A percentile compares a stretch with the other conserved stretches of the same genome.
Evolutionary conservation across 2,113 vertebrate species (phyloP).

Genomic region (Catharus bicknelli): DNA sequence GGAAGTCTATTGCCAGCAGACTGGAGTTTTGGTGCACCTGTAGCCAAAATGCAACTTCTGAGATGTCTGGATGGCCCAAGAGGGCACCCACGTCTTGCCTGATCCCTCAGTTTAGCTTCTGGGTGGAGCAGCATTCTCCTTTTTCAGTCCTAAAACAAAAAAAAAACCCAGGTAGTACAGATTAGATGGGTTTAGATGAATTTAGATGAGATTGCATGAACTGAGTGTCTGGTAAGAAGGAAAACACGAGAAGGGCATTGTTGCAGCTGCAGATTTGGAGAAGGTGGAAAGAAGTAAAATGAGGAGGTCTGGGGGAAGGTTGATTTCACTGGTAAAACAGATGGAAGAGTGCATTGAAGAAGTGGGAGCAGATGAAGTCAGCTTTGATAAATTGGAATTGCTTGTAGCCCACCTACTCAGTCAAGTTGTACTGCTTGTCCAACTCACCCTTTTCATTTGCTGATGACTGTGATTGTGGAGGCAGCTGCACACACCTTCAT

Average conservation of each 20-base stretch:
- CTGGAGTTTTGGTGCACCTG: not conserved
- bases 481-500: not conserved
- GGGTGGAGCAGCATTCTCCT: not conserved
- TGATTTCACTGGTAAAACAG: not conserved
- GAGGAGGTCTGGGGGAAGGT: not conserved
- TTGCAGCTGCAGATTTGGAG: not conserved
- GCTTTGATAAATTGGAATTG: not conserved
- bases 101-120: not conserved
- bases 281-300: not conserved
- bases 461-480: not conserved
- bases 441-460: not conserved
- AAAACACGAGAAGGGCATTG: not conserved
- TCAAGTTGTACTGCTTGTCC: not conserved
- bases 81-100: rapidly evolving
- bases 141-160: not conserved
- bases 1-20: rapidly evolving
- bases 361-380: not conserved
- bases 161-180: not conserved
- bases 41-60: not conserved
- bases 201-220: not conserved
- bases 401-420: not conserved
- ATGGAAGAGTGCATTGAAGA: not conserved
- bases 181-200: not conserved
- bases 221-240: not conserved
- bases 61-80: not conserved